Evolutionary conservation across 2,113 vertebrate species (phyloP).

Genomic region (Psittacula cyanocephala): DNA sequence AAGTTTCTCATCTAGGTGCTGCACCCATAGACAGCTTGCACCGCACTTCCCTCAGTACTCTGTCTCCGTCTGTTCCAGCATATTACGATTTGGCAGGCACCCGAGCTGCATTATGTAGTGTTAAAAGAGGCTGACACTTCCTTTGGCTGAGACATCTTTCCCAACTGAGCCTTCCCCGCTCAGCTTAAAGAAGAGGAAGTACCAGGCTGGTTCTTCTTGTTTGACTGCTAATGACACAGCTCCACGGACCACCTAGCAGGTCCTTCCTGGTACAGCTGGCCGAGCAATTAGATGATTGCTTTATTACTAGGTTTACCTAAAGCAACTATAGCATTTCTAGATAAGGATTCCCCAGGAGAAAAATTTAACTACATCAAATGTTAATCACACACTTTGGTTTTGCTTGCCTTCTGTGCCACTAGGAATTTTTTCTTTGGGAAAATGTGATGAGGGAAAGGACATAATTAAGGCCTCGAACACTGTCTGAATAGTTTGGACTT

Average conservation of each 20-base stretch:
- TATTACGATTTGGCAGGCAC: neutral
- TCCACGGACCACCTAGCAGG: neutral
- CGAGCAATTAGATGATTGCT: neutral
- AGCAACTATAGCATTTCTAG: neutral
- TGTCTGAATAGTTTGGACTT: conserved; percentile 37
- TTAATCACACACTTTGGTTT: neutral
- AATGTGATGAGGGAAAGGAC: neutral
- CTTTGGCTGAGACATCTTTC: conserved; percentile 29
- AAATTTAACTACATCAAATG: neutral
- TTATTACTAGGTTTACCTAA: neutral
- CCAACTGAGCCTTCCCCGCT: neutral
- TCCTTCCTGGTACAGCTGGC: neutral
- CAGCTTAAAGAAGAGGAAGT: conserved; percentile 34
- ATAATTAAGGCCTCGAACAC: neutral
- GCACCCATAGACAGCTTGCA: neutral
- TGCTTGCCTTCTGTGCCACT: neutral
- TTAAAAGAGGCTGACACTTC: conserved; percentile 43
- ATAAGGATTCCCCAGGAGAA: neutral
- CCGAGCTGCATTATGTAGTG: neutral
- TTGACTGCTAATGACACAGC: conserved; percentile 20
- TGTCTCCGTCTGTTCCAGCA: conserved; percentile 19
- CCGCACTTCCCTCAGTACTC: neutral
- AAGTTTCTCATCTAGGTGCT: neutral
- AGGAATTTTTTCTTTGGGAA: neutral
- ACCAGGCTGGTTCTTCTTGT: conserved; percentile 32